Evolutionary conservation across 2,113 vertebrate genomes (phyloP), one percentile per base, ranked within the genome.

Genomic region (Buteo buteo): DNA sequence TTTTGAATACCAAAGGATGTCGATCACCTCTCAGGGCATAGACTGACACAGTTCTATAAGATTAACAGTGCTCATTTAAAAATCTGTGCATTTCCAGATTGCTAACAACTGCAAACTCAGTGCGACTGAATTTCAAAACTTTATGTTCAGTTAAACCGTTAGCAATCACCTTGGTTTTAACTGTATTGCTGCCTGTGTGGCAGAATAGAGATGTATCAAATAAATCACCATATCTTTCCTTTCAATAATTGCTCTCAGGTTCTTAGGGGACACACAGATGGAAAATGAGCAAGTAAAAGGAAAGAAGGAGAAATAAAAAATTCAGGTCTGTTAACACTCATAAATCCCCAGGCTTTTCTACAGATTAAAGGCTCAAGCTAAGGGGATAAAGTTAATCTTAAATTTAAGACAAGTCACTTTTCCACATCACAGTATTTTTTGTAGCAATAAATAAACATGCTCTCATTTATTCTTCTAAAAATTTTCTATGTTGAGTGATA

Each of bases 321-420:
- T 89, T 93, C 92, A 95, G 67, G 38, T 90, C 89, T 92, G 94
- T 94, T 96, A 98, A 95, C 80, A 54, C 88, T 94, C 93, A 92
- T 84, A 98, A 97, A 94, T 90, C 95, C 96, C 78, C 64, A 91
- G 94, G 91, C 78, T 98, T 86, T 97, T 96, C 96, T 83, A 84
- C 82, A 98, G 96, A 97, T 98, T 96, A 97, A 97, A 94, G 95
- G 90, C 78, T 98, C 90, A 88, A 74, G 64, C 66, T 61, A 86
- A 96, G 86, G 95, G 80, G 89, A 97, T 86, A 93, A 91, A 96
- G 66, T 96, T 96, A 95, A 97, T 96, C 91, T 97, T 92, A 93
- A 93, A 94, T 88, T 96, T 97, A 95, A 93, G 88, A 91, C 83
- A 96, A 97, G 81, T 70, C 71, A 82, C 82, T 96, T 94, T 94